Conservation (phyloP, 1,140 invertebrate species). For the Doryteuthis pealeii region DNA sequence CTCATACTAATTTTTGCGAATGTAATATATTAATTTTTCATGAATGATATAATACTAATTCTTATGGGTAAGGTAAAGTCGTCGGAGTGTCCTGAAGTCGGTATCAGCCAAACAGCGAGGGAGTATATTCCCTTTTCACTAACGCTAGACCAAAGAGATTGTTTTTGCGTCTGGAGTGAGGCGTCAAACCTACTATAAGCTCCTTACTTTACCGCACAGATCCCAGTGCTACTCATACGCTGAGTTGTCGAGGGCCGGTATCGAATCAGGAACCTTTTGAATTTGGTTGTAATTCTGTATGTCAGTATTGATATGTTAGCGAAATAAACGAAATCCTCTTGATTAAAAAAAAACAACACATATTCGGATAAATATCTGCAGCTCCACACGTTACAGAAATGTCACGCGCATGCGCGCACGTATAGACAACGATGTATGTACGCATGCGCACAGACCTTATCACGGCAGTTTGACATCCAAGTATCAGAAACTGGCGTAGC, state of each 20-base stretch:
- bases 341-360: neutral
- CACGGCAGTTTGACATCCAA: neutral
- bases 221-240: no score
- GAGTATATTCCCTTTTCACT: no score
- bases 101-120: no score
- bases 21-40: neutral
- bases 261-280: neutral
- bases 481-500: neutral
- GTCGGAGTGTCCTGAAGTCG: no score
- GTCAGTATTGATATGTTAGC: neutral
- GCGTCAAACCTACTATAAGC: no score
- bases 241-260: no score
- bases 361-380: neutral
- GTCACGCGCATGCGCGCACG: neutral
- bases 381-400: neutral
- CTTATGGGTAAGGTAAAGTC: neutral
- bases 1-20: no score
- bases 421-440: neutral
- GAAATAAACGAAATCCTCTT: neutral
- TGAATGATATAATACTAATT: neutral
- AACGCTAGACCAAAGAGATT: no score
- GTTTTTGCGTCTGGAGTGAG: no score
- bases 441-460: neutral
- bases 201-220: no score
- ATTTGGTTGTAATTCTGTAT: neutral